Conservation (phyloP, 2,113 vertebrate species). For the Poicephalus gulielmi region DNA sequence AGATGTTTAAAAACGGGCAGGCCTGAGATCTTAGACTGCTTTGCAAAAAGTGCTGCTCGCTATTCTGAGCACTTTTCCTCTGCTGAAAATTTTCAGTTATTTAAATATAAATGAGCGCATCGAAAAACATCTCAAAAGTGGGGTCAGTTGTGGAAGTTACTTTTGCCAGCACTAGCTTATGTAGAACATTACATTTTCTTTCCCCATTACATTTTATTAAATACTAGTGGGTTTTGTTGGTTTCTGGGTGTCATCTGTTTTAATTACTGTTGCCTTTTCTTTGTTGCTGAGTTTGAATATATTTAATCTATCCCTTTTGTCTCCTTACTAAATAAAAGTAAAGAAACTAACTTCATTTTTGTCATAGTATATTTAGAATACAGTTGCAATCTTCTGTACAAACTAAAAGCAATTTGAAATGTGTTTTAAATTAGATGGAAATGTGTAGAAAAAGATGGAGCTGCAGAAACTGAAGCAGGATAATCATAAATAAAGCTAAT, state of each 20-base stretch:
- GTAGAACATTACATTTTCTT: neutral
- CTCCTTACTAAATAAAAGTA: neutral
- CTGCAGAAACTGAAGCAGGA: neutral
- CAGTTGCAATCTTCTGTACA: neutral
- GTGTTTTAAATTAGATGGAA: neutral
- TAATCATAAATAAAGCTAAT: neutral
- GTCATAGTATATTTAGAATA: neutral
- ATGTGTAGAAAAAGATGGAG: neutral
- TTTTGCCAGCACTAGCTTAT: neutral
- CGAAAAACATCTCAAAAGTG: neutral
- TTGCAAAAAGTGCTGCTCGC: neutral
- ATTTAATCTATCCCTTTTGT: neutral
- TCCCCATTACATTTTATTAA: neutral
- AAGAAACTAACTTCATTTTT: neutral
- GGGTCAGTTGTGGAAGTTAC: neutral
- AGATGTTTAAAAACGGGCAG: neutral
- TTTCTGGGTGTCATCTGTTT: constrained; percentile 14
- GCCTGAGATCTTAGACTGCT: neutral
- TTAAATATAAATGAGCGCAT: neutral
- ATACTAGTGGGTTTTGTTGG: neutral
- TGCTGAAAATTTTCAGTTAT: neutral
- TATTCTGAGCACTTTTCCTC: neutral
- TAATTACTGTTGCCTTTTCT: neutral
- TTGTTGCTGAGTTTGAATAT: neutral
- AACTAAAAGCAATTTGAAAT: neutral